Conservation (phyloP, 2,888 invertebrate genomes). For the Drosophila pseudotakahashii region DNA sequence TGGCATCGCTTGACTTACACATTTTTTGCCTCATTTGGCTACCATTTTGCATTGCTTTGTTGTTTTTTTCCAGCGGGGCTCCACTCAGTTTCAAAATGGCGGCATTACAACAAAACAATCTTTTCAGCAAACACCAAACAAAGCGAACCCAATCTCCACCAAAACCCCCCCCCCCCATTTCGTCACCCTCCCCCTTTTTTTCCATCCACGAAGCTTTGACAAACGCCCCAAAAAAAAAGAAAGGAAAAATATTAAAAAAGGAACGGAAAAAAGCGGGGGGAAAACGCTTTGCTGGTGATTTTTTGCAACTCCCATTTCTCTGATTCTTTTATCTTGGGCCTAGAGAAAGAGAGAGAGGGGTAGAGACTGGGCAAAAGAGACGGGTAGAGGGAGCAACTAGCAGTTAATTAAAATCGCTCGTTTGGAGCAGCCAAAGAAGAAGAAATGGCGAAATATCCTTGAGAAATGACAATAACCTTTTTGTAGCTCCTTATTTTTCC, state of each 20-base stretch:
- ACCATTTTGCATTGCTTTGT: constrained; percentile 16
- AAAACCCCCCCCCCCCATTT: constrained; percentile 8
- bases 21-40: constrained; percentile 1
- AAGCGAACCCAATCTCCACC: constrained; percentile 40
- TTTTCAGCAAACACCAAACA: constrained; percentile 76
- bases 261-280: constrained; percentile 6
- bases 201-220: constrained; percentile 60
- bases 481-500: not conserved
- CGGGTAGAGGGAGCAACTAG: constrained; percentile 41
- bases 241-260: constrained; percentile 11
- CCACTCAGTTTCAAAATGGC: constrained; percentile 68
- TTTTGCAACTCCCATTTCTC: constrained; percentile 19
- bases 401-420: constrained; percentile 76
- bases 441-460: constrained; percentile 55
- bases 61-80: constrained; percentile 5
- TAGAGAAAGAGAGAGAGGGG: not conserved
- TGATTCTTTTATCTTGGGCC: constrained; percentile 26
- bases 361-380: too few species aligned
- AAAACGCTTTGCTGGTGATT: constrained; percentile 19
- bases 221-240: constrained; percentile 43
- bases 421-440: constrained; percentile 42
- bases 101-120: constrained; percentile 64
- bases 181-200: constrained; percentile 14
- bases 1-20: not conserved
- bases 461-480: constrained; percentile 57